Evolutionary conservation across 2,888 invertebrate species (phyloP).

Genomic region (Lutraria lutraria): DNA sequence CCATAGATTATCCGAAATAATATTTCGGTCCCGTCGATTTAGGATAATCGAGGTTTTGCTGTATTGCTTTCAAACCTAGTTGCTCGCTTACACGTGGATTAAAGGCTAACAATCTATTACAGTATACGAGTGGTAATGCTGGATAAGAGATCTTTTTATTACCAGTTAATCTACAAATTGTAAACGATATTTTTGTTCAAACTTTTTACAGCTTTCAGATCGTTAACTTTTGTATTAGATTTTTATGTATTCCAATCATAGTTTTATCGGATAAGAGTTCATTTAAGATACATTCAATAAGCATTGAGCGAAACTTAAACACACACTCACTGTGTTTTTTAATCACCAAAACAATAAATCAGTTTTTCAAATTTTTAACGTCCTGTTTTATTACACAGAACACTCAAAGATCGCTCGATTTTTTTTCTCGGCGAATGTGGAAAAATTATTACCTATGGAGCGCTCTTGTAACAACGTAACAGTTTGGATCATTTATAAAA

Average conservation of each 20-base stretch:
- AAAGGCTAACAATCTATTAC: slow-evolving; percentile 11
- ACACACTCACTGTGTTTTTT: neutral
- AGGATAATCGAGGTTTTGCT: no score
- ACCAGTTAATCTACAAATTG: slow-evolving; percentile 18
- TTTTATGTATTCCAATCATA: neutral
- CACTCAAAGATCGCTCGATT: neutral
- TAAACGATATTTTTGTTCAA: slow-evolving; percentile 21
- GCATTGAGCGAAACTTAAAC: neutral
- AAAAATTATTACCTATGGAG: neutral
- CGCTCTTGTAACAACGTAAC: neutral
- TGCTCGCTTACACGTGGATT: neutral
- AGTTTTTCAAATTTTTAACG: neutral
- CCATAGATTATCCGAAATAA: no score
- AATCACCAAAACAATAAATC: neutral
- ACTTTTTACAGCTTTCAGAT: neutral
- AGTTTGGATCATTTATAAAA: neutral
- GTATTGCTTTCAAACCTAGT: neutral
- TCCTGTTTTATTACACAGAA: neutral
- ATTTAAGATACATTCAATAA: neutral
- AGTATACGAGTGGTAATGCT: neutral
- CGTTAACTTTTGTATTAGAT: neutral
- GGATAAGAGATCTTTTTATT: slow-evolving; percentile 1
- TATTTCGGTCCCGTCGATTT: no score
- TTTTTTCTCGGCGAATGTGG: neutral
- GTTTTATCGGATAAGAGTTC: neutral